A percentile compares a stretch with the other conserved stretches of the same genome.
These are phyloP conservation scores for Tapirus terrestris DNA, from an alignment of 2,113 vertebrate species.

Conservation along the genomic window DNA sequence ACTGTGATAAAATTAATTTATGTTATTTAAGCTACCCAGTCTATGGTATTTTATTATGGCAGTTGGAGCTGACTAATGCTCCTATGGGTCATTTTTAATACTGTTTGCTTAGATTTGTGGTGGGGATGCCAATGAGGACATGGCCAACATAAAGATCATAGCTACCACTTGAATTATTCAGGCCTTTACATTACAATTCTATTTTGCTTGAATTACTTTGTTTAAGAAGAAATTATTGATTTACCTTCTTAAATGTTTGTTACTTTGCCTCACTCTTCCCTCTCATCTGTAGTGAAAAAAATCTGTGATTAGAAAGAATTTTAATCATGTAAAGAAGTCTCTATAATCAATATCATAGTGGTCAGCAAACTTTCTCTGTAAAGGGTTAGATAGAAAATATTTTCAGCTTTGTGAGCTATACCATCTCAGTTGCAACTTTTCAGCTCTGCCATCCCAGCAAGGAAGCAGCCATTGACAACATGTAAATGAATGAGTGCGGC, in stretches of 20 bases:
- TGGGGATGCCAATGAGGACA: background rate
- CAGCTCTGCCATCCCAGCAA: background rate
- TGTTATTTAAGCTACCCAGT: background rate
- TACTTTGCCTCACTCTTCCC: background rate
- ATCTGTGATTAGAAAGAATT: slow-evolving; percentile 11
- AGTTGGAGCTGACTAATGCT: background rate
- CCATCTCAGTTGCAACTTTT: background rate
- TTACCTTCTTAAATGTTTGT: background rate
- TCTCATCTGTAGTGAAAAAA: background rate
- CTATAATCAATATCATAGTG: background rate
- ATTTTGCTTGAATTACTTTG: slow-evolving; percentile 14
- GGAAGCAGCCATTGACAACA: background rate
- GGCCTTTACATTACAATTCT: background rate
- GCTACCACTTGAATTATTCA: background rate
- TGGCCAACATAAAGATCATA: background rate
- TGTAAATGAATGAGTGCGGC: background rate
- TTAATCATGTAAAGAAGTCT: slow-evolving; percentile 6
- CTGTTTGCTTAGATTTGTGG: background rate
- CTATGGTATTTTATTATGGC: background rate
- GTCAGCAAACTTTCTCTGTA: background rate
- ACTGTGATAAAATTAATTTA: background rate
- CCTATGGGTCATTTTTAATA: background rate
- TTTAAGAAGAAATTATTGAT: slow-evolving; percentile 16
- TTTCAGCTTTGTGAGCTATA: slow-evolving; percentile 17
- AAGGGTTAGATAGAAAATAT: background rate